phyloP scores from a whole-genome alignment of 1,140 invertebrate genomes.

The Drosophila truncata region DNA sequence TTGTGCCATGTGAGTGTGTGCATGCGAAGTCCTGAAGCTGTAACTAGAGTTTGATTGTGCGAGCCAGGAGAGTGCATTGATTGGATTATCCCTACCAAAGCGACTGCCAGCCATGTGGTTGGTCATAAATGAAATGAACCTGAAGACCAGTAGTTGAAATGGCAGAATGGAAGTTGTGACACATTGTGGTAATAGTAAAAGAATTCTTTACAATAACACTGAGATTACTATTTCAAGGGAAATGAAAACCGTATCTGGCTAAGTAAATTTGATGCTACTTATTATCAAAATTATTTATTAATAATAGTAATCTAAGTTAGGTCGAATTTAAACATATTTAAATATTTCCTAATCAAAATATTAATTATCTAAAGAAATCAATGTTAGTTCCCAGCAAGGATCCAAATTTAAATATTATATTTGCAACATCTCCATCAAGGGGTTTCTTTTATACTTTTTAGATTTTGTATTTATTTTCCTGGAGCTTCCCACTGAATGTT shows the following conservation, averaged over 20 bases:
- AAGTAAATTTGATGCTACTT: no score
- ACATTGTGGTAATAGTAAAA: background rate
- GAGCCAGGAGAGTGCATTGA: slow-evolving; percentile 66
- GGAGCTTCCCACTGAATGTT: background rate
- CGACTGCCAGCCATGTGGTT: slow-evolving; percentile 21
- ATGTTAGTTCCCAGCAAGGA: no score
- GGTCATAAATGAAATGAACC: slow-evolving; percentile 33
- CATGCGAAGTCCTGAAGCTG: slow-evolving; percentile 52
- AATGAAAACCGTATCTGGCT: no score
- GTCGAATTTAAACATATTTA: background rate
- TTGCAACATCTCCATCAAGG: background rate
- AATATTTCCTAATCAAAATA: no score
- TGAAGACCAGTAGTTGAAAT: background rate
- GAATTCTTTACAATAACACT: background rate
- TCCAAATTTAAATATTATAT: background rate
- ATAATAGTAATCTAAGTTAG: background rate
- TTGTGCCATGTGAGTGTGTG: slow-evolving; percentile 48
- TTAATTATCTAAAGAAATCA: background rate
- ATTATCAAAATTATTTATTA: background rate
- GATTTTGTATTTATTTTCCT: background rate
- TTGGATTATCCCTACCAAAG: slow-evolving; percentile 55
- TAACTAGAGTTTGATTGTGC: slow-evolving; percentile 78
- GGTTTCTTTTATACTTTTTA: background rate
- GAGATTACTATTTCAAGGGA: no score
- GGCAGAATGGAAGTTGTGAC: background rate